Conservation (phyloP, 1,140 invertebrate genomes). For the Drosophila obscura region DNA sequence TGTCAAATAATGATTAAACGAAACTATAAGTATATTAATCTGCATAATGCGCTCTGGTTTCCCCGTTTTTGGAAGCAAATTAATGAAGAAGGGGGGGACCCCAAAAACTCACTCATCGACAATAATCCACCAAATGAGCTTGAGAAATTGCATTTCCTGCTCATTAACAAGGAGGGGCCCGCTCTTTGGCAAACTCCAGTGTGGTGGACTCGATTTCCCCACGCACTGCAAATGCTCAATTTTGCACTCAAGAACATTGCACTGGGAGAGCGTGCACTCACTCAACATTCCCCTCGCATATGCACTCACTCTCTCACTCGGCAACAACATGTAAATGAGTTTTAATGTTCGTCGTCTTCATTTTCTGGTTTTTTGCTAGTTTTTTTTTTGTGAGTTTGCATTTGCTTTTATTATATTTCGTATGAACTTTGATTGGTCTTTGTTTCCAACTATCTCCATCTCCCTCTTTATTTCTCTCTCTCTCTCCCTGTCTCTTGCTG, state of each 20-base stretch:
- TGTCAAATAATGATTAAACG: background rate
- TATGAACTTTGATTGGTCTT: constrained; percentile 47
- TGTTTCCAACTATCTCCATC: constrained; percentile 24
- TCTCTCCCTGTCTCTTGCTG: background rate
- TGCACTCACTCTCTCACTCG: background rate
- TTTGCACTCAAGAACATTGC: constrained; percentile 51
- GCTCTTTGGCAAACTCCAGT: constrained; percentile 16
- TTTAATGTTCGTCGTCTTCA: constrained; percentile 26
- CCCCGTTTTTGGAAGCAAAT: background rate
- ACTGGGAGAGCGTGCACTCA: no score
- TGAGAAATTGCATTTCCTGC: constrained; percentile 74
- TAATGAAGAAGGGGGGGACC: background rate
- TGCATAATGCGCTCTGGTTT: background rate
- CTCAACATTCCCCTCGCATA: background rate
- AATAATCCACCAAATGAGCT: constrained; percentile 28
- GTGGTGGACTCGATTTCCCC: constrained; percentile 54
- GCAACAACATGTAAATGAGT: constrained; percentile 69
- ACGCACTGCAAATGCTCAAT: constrained; percentile 18
- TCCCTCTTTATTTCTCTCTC: no score
- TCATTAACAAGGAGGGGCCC: constrained; percentile 47
- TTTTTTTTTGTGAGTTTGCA: constrained; percentile 14
- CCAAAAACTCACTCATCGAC: constrained; percentile 20
- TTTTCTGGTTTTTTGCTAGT: constrained; percentile 18
- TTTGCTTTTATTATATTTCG: constrained; percentile 19
- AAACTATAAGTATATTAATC: background rate